Evolutionary conservation across 2,113 vertebrate genomes (phyloP), one percentile per base, ranked within the genome.

Genomic region (Notothenia rossii): DNA sequence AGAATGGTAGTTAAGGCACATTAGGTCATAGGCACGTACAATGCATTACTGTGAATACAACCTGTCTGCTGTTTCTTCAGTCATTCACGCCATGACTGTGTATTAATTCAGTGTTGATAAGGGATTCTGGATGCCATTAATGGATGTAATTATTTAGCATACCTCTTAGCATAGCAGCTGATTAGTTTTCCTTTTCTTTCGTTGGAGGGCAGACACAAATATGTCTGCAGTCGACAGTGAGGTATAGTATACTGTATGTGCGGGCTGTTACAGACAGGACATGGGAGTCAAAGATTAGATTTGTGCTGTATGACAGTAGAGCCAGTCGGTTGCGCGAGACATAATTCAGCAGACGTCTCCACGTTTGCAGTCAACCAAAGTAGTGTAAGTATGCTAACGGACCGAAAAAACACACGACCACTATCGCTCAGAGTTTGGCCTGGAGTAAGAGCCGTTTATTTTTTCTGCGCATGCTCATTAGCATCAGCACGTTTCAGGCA

Each of bases 1-100:
- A 80, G 79, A 88, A 83, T 91, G 86, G 87, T 89, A 88, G 87
- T 93, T 90, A 90, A 91, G 77, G 75, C 70, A 82, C 90, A 87
- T 90, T 89, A 87, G 79, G 85, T 88, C 81, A 85, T 65, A 75
- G 73, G 70, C 86, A 85, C 55, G 64, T 77, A 75, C 82, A 79
- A 46, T 11, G 66, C 85, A 65, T 86, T 64, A 68, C 63, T 74
- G 67, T 85, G 85, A 91, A 88, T 77, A 84, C 78, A 89, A 86
- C 77, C 79, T 78, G 79, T 61, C 79, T 69, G 63, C 66, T 87
- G 71, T 81, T 78, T 79, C 66, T 84, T 84, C 76, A 73, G 55
- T 75, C 64, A 29, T 84, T 84, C 77, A n/a, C 67, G 54, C 70
- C 51, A n/a, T 73, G 46, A 76, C 72, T 54, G 72, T 75, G 71